These are phyloP conservation scores for Nothobranchius kuhntae DNA, from an alignment of 2,113 vertebrate genomes.

Conservation along the genomic window DNA sequence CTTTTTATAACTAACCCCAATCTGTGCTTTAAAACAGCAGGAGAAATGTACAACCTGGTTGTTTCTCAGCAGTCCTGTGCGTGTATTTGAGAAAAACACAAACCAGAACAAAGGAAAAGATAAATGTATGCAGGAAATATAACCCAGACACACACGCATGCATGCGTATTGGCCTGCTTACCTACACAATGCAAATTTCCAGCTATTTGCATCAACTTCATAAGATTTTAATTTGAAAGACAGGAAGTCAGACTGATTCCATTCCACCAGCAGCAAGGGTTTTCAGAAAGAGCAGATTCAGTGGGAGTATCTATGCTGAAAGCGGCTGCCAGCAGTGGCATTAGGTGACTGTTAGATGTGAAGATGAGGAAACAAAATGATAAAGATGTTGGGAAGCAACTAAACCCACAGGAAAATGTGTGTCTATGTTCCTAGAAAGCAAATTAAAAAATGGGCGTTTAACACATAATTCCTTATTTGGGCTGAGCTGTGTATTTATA, in stretches of 20 bases:
- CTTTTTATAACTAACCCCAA: too few relatives aligned
- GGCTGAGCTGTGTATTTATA: too few relatives aligned
- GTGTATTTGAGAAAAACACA: too few relatives aligned
- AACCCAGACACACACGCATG: not conserved
- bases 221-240: not conserved
- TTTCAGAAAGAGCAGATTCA: not conserved
- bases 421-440: not conserved
- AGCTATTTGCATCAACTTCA: not conserved
- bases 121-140: not conserved
- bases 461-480: not conserved
- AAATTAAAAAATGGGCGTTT: not conserved
- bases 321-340: conserved; percentile 17
- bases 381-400: not conserved
- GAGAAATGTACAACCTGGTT: too few relatives aligned
- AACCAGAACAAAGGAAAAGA: too few relatives aligned
- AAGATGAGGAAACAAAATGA: not conserved
- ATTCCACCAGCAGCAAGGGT: not conserved
- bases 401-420: not conserved
- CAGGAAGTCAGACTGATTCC: not conserved
- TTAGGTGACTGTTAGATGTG: not conserved
- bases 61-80: too few relatives aligned
- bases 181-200: not conserved
- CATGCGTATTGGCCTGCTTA: not conserved
- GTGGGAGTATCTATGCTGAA: conserved; percentile 11
- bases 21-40: too few relatives aligned